phyloP scores from a whole-genome alignment of 1,140 invertebrate genomes.

The Lineus longissimus region DNA sequence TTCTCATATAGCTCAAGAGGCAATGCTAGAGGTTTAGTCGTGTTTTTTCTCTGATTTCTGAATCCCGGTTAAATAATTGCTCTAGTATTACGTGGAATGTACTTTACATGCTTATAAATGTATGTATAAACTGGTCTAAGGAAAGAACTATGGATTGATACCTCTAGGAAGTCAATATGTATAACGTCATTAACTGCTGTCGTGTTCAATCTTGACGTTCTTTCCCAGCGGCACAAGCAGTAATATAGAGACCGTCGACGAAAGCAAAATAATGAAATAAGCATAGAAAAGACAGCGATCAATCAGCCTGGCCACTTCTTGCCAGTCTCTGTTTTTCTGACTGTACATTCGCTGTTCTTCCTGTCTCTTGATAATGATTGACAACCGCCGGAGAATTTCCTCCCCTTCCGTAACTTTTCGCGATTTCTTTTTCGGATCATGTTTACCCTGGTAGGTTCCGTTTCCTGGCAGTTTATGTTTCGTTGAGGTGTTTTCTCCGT shows the following conservation, averaged over 20 bases:
- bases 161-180: no score
- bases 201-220: no score
- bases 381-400: not conserved
- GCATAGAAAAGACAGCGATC: conserved; percentile 9
- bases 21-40: no score
- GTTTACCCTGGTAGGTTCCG: not conserved
- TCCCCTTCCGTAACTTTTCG: not conserved
- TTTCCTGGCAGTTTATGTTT: not conserved
- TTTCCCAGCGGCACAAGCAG: conserved; percentile 4
- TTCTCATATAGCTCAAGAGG: no score
- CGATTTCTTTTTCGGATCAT: not conserved
- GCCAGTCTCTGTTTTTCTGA: conserved; percentile 7
- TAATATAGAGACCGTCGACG: conserved; percentile 2
- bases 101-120: no score
- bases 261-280: not conserved
- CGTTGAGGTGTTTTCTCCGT: not conserved
- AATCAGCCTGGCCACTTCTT: conserved; percentile 8
- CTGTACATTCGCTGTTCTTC: not conserved
- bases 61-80: no score
- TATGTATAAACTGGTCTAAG: no score
- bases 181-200: no score
- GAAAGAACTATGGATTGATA: no score
- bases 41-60: no score
- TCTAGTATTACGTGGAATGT: no score
- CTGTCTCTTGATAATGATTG: not conserved